Percentiles rank a stretch among this genome's conserved stretches.
phyloP scores from a whole-genome alignment of 2,113 vertebrate species.

The Oreochromis spilurus region DNA sequence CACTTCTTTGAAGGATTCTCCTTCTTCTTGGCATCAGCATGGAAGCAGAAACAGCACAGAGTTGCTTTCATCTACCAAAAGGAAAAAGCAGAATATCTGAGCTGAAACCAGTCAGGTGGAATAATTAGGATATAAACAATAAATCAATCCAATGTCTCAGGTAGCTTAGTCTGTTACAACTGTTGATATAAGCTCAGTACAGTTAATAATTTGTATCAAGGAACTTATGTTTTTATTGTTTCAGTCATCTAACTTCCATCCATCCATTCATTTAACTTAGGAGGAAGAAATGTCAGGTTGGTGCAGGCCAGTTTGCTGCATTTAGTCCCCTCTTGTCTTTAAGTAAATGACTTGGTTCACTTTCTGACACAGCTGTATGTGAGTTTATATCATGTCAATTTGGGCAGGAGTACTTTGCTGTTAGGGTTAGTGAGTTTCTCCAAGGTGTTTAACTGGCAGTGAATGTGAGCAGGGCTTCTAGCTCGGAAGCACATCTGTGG shows the following conservation, averaged over 20 bases:
- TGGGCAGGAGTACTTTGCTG: background rate
- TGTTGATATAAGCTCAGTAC: background rate
- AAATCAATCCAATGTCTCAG: background rate
- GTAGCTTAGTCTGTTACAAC: background rate
- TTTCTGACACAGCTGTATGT: background rate
- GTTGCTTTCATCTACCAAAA: background rate
- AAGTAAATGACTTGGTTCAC: background rate
- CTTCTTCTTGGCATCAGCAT: background rate
- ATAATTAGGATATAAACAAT: background rate
- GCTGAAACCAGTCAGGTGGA: background rate
- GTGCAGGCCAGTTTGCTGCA: background rate
- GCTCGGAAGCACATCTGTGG: background rate
- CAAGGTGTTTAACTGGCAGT: background rate
- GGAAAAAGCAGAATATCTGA: background rate
- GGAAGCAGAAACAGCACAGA: background rate
- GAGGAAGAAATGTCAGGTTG: background rate
- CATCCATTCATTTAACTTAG: background rate
- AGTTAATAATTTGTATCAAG: background rate
- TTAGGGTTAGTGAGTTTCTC: background rate
- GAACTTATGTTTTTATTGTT: background rate
- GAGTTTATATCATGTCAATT: background rate
- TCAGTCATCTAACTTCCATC: background rate
- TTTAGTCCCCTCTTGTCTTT: background rate
- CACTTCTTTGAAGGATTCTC: background rate
- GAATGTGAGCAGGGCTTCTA: background rate